phyloP scores from a whole-genome alignment of 2,888 invertebrate genomes.

The Drosophila helvetica region DNA sequence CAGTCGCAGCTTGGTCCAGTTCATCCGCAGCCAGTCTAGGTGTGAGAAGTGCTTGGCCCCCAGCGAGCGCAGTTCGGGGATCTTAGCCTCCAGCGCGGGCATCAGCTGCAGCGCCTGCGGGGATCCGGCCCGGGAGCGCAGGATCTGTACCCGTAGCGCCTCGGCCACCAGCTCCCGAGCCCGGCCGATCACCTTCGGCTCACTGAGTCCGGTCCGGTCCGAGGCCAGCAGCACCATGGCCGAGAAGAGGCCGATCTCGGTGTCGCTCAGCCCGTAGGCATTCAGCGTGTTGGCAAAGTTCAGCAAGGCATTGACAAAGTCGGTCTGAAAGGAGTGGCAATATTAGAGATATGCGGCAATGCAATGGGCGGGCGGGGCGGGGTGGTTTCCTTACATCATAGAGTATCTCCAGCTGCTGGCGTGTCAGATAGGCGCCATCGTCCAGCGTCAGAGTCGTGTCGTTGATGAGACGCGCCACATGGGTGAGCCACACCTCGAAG shows the following conservation, averaged over 20 bases:
- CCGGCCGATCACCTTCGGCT: slow-evolving; percentile 90
- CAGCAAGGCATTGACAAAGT: slow-evolving; percentile 92
- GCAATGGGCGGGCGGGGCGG: not conserved
- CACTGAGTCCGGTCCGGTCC: slow-evolving; percentile 91
- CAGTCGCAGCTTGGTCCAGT: slow-evolving; percentile 93
- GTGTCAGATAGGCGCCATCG: slow-evolving; percentile 93
- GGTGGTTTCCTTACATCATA: slow-evolving; percentile 90
- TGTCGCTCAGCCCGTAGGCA: slow-evolving; percentile 91
- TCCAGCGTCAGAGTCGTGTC: slow-evolving; percentile 92
- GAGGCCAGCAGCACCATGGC: slow-evolving; percentile 93
- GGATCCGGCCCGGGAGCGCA: slow-evolving; percentile 83
- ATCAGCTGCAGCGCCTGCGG: slow-evolving; percentile 84
- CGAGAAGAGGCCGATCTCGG: slow-evolving; percentile 95
- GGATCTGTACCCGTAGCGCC: slow-evolving; percentile 92
- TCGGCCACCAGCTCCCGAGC: slow-evolving; percentile 93
- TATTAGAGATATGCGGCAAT: not conserved
- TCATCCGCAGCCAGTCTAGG: slow-evolving; percentile 94
- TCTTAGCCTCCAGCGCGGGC: slow-evolving; percentile 85
- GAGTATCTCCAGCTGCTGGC: slow-evolving; percentile 92
- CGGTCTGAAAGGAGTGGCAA: slow-evolving; percentile 86
- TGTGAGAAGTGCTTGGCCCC: slow-evolving; percentile 93
- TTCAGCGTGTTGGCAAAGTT: slow-evolving; percentile 91
- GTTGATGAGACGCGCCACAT: slow-evolving; percentile 92
- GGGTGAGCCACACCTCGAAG: slow-evolving; percentile 97
- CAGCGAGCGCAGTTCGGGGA: slow-evolving; percentile 91